phyloP scores from a whole-genome alignment of 2,113 vertebrate genomes.

The Hemicordylus capensis region DNA sequence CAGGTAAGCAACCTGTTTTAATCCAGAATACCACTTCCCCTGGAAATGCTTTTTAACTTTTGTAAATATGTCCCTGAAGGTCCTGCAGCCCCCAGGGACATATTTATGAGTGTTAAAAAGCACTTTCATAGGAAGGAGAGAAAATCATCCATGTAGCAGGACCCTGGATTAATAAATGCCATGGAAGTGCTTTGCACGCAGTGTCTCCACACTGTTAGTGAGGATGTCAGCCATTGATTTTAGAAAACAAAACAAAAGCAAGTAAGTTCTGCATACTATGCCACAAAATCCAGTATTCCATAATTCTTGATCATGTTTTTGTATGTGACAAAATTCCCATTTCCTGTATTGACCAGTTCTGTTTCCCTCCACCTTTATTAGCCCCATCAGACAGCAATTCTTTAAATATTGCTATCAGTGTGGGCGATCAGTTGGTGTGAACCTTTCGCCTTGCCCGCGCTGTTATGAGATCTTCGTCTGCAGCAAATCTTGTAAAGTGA shows the following conservation, averaged over 20 bases:
- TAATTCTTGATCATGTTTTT: not conserved
- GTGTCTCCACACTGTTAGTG: no score
- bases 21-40: no score
- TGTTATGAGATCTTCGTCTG: conserved; percentile 82
- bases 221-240: no score
- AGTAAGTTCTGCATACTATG: not conserved
- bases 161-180: no score
- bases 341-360: not conserved
- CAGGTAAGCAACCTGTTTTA: no score
- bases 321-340: not conserved
- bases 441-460: conserved; percentile 71
- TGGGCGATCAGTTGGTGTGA: conserved; percentile 78
- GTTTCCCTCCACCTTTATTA: not conserved
- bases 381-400: conserved; percentile 59
- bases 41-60: no score
- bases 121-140: no score
- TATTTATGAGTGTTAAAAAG: no score
- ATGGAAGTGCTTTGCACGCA: no score
- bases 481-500: conserved; percentile 79
- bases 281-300: not conserved
- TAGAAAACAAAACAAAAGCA: not conserved
- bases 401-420: conserved; percentile 86
- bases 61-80: no score
- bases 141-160: no score
- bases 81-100: no score